Conservation (phyloP, 2,113 vertebrate genomes). For the Aegithalos caudatus region DNA sequence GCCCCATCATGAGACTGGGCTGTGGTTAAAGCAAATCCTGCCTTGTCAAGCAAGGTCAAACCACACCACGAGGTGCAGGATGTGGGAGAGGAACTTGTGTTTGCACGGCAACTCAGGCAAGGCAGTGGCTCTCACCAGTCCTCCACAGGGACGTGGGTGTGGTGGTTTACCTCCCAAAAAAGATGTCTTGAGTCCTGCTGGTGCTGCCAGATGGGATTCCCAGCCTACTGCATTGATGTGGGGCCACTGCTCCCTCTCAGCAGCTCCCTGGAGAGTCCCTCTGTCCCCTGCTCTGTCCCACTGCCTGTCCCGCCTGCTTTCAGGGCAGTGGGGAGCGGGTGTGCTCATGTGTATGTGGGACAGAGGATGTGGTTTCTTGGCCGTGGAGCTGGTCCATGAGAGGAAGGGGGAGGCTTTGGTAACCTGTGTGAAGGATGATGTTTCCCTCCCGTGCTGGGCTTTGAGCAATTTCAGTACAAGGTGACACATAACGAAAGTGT, state of each 20-base stretch:
- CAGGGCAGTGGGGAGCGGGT: rapidly evolving
- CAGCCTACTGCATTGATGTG: not conserved
- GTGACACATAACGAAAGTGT: not conserved
- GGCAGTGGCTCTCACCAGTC: rapidly evolving
- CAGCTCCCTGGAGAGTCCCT: not conserved
- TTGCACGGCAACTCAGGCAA: not conserved
- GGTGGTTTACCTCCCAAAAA: not conserved
- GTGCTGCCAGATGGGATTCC: not conserved
- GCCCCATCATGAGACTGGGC: rapidly evolving
- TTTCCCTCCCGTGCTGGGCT: not conserved
- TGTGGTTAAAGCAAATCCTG: not conserved
- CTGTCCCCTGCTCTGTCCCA: no score
- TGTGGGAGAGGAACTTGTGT: not conserved
- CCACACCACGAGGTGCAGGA: not conserved
- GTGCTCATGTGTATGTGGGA: not conserved
- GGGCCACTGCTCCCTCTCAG: not conserved
- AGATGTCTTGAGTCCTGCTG: rapidly evolving
- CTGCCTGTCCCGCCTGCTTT: not conserved
- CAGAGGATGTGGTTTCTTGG: slow-evolving; percentile 15
- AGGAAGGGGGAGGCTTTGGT: not conserved
- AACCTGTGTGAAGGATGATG: not conserved
- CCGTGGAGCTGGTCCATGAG: not conserved
- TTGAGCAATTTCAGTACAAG: not conserved
- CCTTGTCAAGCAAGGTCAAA: not conserved
- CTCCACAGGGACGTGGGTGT: not conserved